Evolutionary conservation across 1,140 invertebrate species (phyloP).

Genomic region (Drosophila simulans): DNA sequence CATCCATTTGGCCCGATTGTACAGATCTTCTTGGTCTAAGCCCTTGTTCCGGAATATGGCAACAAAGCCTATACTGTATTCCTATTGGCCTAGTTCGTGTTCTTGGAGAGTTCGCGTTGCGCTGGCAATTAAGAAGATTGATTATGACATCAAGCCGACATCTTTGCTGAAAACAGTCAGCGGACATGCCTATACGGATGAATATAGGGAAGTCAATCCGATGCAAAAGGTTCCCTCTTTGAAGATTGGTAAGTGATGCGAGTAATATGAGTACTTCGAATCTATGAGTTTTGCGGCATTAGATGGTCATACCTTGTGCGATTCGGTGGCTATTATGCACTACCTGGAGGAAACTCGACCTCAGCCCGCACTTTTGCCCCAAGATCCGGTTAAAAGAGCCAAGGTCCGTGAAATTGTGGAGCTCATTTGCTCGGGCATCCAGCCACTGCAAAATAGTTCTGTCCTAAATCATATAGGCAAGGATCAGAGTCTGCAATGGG

Average conservation of each 20-base stretch:
- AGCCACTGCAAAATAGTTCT: slow-evolving; percentile 96
- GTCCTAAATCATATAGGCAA: slow-evolving; percentile 92
- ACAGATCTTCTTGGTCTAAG: no score
- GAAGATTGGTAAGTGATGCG: slow-evolving; percentile 71
- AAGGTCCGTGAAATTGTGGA: slow-evolving; percentile 90
- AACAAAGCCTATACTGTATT: slow-evolving; percentile 91
- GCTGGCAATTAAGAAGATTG: slow-evolving; percentile 96
- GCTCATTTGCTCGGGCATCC: slow-evolving; percentile 95
- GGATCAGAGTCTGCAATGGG: slow-evolving; percentile 94
- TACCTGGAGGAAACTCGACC: slow-evolving; percentile 96
- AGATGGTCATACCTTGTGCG: slow-evolving; percentile 86
- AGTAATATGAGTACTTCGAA: not conserved
- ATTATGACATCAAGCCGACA: slow-evolving; percentile 95
- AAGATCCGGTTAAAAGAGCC: slow-evolving; percentile 92
- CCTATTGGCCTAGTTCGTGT: slow-evolving; percentile 95
- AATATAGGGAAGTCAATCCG: slow-evolving; percentile 94
- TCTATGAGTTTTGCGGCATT: not conserved
- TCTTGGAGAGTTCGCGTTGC: slow-evolving; percentile 96
- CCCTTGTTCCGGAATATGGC: not conserved
- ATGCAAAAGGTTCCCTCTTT: slow-evolving; percentile 96
- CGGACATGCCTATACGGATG: slow-evolving; percentile 91
- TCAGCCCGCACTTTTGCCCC: slow-evolving; percentile 92
- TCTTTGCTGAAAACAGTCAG: slow-evolving; percentile 93
- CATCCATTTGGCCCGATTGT: not conserved
- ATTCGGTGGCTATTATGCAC: slow-evolving; percentile 97